Percentiles rank a stretch among this genome's conserved stretches.
These are phyloP conservation scores for Paracyclopina nana DNA, from an alignment of 1,140 invertebrate species.

Conservation along the genomic window DNA sequence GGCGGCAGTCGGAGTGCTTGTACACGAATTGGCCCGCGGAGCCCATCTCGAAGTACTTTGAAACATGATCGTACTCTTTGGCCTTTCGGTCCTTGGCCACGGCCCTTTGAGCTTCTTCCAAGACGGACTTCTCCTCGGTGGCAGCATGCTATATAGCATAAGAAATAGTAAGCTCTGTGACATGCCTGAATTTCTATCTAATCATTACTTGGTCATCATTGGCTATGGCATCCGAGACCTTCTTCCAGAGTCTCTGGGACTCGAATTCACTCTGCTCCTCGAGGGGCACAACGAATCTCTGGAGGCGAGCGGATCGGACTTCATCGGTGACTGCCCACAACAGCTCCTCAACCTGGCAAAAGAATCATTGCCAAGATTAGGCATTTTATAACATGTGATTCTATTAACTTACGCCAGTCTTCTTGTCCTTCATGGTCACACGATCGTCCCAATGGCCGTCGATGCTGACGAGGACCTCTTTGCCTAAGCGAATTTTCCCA, in stretches of 20 bases:
- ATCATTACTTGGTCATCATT: conserved; percentile 63
- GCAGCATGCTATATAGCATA: too few species aligned
- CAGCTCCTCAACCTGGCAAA: conserved; percentile 40
- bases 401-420: conserved; percentile 35
- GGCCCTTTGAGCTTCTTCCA: conserved; percentile 64
- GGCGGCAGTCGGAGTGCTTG: conserved; percentile 46
- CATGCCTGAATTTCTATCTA: conserved; percentile 21
- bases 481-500: conserved; percentile 64
- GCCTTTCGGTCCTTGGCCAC: conserved; percentile 42
- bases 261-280: conserved; percentile 56
- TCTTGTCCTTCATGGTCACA: conserved; percentile 57
- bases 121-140: conserved; percentile 65
- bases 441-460: conserved; percentile 80
- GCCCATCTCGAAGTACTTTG: conserved; percentile 45
- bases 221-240: conserved; percentile 57
- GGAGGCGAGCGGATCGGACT: conserved; percentile 44
- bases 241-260: conserved; percentile 64
- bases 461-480: conserved; percentile 62
- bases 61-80: conserved; percentile 39
- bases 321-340: conserved; percentile 52
- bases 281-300: conserved; percentile 51
- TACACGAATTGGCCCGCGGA: conserved; percentile 49
- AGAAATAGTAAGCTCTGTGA: conserved; percentile 27
- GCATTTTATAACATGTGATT: conserved; percentile 13
- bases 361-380: neutral